Percentiles rank a stretch among this genome's conserved stretches.
Conservation (phyloP, 2,113 vertebrate genomes). For the Strix uralensis region DNA sequence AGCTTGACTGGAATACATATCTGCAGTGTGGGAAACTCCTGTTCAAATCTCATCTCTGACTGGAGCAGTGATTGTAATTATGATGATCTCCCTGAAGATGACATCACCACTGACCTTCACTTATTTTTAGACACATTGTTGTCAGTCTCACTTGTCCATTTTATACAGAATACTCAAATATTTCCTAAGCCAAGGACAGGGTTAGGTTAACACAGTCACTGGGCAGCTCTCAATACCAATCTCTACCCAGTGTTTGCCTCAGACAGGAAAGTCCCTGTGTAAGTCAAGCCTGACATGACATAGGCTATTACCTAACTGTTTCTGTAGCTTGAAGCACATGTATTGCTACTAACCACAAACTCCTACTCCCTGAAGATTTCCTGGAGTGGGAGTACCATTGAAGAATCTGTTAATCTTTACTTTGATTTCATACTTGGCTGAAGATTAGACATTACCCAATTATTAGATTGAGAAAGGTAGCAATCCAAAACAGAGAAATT, state of each 20-base stretch:
- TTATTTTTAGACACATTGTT: conserved; percentile 31
- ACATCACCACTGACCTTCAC: conserved; percentile 1
- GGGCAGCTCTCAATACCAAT: background rate
- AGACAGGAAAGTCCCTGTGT: background rate
- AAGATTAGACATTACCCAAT: background rate
- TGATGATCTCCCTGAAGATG: background rate
- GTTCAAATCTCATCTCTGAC: background rate
- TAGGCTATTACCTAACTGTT: background rate
- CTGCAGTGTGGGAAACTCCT: background rate
- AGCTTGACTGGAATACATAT: background rate
- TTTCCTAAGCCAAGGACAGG: conserved; percentile 14
- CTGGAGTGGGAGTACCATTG: background rate
- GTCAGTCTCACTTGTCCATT: background rate
- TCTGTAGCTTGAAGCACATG: background rate
- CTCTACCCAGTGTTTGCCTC: background rate
- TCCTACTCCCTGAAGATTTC: background rate
- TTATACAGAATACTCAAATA: background rate
- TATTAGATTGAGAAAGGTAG: background rate
- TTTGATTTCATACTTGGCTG: background rate
- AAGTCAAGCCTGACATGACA: background rate
- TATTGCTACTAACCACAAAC: background rate
- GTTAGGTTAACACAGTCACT: background rate
- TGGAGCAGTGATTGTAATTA: background rate
- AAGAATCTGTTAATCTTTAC: background rate
- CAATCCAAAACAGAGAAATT: background rate